phyloP scores from a whole-genome alignment of 2,113 vertebrate species.

The Hoplias malabaricus region DNA sequence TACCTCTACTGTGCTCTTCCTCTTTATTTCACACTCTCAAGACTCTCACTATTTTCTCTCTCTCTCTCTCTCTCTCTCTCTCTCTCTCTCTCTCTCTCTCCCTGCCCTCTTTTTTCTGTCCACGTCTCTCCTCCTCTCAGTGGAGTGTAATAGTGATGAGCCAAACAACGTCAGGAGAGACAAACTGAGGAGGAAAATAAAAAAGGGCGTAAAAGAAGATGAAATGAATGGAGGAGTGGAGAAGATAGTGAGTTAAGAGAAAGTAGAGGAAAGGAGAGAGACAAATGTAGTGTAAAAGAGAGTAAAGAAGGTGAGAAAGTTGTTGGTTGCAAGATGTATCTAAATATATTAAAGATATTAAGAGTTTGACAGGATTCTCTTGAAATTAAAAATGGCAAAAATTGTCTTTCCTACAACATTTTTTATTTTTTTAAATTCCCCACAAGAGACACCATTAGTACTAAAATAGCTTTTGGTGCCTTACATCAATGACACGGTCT shows the following conservation, averaged over 20 bases:
- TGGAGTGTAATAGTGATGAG: neutral
- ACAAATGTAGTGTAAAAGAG: too few species aligned
- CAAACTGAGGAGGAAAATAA: neutral
- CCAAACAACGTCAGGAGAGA: neutral
- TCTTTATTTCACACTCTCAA: neutral
- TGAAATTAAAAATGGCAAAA: neutral
- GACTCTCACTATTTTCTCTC: neutral
- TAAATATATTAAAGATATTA: neutral
- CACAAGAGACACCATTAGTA: too few species aligned
- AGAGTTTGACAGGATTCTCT: neutral
- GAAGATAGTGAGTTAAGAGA: too few species aligned
- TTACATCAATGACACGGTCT: too few species aligned
- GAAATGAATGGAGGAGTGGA: neutral
- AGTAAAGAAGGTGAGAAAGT: neutral
- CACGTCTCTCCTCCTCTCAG: neutral
- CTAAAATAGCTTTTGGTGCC: too few species aligned
- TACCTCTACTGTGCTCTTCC: neutral
- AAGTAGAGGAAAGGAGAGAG: neutral
- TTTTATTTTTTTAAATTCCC: too few species aligned
- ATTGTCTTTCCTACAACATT: too few species aligned
- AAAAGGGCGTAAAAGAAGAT: neutral
- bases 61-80: neutral
- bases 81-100: conserved; percentile 3
- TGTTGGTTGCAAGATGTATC: too few species aligned
- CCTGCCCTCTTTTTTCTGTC: neutral